Conservation (phyloP, 2,888 invertebrate species). For the Beris morrisii region DNA sequence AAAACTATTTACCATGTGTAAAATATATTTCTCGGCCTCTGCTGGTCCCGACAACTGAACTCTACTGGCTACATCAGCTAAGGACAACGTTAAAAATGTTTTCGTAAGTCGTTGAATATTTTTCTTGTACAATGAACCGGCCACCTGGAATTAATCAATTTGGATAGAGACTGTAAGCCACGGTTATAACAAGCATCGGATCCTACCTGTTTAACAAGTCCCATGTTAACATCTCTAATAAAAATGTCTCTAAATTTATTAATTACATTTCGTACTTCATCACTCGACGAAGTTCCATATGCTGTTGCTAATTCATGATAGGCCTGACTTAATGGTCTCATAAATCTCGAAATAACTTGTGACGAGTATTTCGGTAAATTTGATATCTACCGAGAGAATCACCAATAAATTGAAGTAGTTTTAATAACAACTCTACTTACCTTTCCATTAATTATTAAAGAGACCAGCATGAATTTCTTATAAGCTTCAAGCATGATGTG, state of each 20-base stretch:
- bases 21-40: conserved; percentile 90
- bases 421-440: conserved; percentile 55
- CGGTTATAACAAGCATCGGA: neutral
- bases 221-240: conserved; percentile 76
- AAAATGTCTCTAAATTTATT: conserved; percentile 82
- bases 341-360: conserved; percentile 82
- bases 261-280: conserved; percentile 68
- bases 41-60: conserved; percentile 81
- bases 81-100: conserved; percentile 67
- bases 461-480: conserved; percentile 93
- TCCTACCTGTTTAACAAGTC: conserved; percentile 72
- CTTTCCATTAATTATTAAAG: conserved; percentile 89
- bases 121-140: conserved; percentile 89
- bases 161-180: neutral
- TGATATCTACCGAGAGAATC: conserved; percentile 57
- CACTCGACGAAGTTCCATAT: conserved; percentile 74
- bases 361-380: conserved; percentile 89
- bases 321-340: conserved; percentile 80
- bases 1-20: conserved; percentile 77
- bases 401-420: neutral
- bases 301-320: conserved; percentile 87
- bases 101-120: conserved; percentile 96
- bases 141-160: conserved; percentile 62
- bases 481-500: conserved; percentile 97
- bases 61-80: conserved; percentile 74